These are phyloP conservation scores for Stegophylla sp. DNA, from an alignment of 2,888 invertebrate genomes.

Conservation along the genomic window DNA sequence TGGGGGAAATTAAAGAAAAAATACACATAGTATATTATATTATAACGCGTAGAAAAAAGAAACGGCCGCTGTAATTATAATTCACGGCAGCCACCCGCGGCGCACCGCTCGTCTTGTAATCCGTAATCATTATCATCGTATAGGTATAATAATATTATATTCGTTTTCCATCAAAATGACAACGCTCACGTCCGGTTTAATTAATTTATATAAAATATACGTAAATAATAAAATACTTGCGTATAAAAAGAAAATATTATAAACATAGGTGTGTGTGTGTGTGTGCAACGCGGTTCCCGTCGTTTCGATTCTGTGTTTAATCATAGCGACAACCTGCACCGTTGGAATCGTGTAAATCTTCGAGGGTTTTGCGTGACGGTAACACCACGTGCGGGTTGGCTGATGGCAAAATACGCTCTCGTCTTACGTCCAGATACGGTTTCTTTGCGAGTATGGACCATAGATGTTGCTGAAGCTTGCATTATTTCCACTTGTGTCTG, in stretches of 20 bases:
- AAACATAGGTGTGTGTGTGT: too few relatives aligned
- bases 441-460: too few relatives aligned
- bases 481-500: too few relatives aligned
- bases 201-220: not conserved
- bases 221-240: not conserved
- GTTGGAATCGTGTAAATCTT: not conserved
- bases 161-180: not conserved
- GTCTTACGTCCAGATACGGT: too few relatives aligned
- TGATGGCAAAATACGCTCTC: not conserved
- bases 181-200: conserved; percentile 25
- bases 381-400: not conserved
- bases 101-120: not conserved
- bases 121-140: not conserved
- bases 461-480: too few relatives aligned
- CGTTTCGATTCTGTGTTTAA: conserved; percentile 6
- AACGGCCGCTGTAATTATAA: conserved; percentile 19
- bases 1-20: not conserved
- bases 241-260: too few relatives aligned
- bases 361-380: not conserved
- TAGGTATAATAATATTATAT: not conserved
- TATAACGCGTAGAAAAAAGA: not conserved
- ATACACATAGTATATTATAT: not conserved
- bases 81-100: conserved; percentile 14
- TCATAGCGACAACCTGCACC: not conserved
- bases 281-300: not conserved